Evolutionary conservation across 2,797 vertebrate genomes (phyloP).

Genomic region (Margarornis squamiger): DNA sequence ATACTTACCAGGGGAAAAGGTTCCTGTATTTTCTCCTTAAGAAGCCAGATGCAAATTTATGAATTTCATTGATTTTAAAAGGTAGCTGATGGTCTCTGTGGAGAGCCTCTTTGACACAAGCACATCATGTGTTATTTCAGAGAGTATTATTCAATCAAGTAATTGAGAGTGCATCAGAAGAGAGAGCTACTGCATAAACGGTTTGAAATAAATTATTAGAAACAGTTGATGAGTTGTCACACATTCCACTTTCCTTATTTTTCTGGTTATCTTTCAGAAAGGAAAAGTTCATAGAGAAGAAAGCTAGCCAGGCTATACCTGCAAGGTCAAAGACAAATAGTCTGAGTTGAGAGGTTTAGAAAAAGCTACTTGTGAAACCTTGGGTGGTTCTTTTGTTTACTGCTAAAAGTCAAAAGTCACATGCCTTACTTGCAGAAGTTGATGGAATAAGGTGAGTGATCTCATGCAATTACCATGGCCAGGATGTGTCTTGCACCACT

Average conservation of each 20-base stretch:
- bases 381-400: not conserved
- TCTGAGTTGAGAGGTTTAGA: not conserved
- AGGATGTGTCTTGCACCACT: not conserved
- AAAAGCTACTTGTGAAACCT: not conserved
- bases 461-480: not conserved
- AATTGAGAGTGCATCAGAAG: slow-evolving; percentile 56
- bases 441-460: not conserved
- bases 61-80: slow-evolving; percentile 67
- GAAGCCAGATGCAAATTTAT: slow-evolving; percentile 53
- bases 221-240: slow-evolving; percentile 34
- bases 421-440: not conserved
- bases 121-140: slow-evolving; percentile 60
- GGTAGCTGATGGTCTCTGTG: slow-evolving; percentile 41
- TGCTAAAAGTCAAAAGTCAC: not conserved
- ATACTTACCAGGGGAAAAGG: not conserved
- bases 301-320: not conserved
- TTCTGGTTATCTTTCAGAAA: slow-evolving; percentile 13
- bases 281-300: not conserved
- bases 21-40: slow-evolving; percentile 58
- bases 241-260: not conserved
- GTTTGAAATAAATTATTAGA: slow-evolving; percentile 56
- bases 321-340: not conserved
- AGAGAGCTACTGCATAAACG: slow-evolving; percentile 1
- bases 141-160: slow-evolving; percentile 66
- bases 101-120: slow-evolving; percentile 57